Evolutionary conservation across 2,888 invertebrate species (phyloP).

Genomic region (Xestoiulus laeticollis): DNA sequence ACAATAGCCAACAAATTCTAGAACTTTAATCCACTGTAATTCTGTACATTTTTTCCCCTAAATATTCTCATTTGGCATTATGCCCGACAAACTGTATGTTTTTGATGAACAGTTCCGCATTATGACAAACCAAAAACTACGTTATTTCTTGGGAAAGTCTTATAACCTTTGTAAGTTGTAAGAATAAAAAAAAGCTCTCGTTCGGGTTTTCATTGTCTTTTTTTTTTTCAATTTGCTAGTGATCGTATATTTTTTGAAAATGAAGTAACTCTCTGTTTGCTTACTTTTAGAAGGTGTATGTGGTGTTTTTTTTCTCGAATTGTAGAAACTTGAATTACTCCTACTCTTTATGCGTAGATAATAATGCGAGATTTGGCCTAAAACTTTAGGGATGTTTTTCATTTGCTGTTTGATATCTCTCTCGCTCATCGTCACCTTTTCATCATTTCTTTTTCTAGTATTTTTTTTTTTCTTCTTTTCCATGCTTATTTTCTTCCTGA

Average conservation of each 20-base stretch:
- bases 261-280: not conserved
- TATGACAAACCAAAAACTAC: not conserved
- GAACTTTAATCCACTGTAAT: too few species aligned
- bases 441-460: not conserved
- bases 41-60: not conserved
- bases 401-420: conserved; percentile 31
- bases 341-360: not conserved
- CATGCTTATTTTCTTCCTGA: not conserved
- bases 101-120: not conserved
- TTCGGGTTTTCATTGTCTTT: not conserved
- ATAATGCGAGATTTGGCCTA: conserved; percentile 34
- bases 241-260: not conserved
- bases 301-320: not conserved
- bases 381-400: not conserved
- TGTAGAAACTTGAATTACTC: not conserved
- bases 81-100: not conserved
- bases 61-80: not conserved
- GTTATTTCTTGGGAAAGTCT: too few species aligned
- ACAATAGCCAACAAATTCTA: too few species aligned
- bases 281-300: not conserved
- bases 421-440: conserved; percentile 41
- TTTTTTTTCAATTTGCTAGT: not conserved
- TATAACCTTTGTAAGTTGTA: not conserved
- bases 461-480: not conserved
- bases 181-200: not conserved